A percentile compares a stretch with the other conserved stretches of the same genome.
These are phyloP conservation scores for Xestia sexstrigata DNA, from an alignment of 2,888 invertebrate genomes.

Conservation along the genomic window DNA sequence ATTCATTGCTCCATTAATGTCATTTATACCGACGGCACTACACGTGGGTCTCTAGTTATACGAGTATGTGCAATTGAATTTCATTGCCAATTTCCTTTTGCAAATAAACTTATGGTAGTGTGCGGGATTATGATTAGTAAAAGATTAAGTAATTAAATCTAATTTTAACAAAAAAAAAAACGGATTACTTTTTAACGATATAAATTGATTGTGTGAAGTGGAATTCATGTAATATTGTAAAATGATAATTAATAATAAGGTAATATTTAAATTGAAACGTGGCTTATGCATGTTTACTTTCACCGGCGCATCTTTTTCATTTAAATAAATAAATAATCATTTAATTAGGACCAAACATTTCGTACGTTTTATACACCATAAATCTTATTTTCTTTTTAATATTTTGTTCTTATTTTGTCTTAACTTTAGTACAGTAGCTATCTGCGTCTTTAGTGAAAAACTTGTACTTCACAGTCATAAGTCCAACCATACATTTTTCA, in stretches of 20 bases:
- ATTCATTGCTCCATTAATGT: constrained; percentile 86
- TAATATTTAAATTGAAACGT: constrained; percentile 8
- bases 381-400: too few species aligned
- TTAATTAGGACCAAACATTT: too few species aligned
- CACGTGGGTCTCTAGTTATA: constrained; percentile 85
- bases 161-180: background rate
- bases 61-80: constrained; percentile 83
- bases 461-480: background rate
- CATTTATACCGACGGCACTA: constrained; percentile 81
- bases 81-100: constrained; percentile 89
- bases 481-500: background rate
- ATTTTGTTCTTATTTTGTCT: too few species aligned
- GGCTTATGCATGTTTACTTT: constrained; percentile 4
- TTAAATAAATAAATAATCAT: too few species aligned
- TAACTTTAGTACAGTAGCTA: background rate
- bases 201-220: constrained; percentile 41
- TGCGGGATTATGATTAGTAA: constrained; percentile 16
- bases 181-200: too few species aligned
- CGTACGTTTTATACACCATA: too few species aligned
- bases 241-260: constrained; percentile 42
- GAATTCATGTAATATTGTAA: background rate
- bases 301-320: background rate
- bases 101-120: constrained; percentile 73
- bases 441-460: too few species aligned
- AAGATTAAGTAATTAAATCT: background rate